These are phyloP conservation scores for Oreohelix idahoensis DNA, from an alignment of 1,140 invertebrate genomes.

Conservation along the genomic window DNA sequence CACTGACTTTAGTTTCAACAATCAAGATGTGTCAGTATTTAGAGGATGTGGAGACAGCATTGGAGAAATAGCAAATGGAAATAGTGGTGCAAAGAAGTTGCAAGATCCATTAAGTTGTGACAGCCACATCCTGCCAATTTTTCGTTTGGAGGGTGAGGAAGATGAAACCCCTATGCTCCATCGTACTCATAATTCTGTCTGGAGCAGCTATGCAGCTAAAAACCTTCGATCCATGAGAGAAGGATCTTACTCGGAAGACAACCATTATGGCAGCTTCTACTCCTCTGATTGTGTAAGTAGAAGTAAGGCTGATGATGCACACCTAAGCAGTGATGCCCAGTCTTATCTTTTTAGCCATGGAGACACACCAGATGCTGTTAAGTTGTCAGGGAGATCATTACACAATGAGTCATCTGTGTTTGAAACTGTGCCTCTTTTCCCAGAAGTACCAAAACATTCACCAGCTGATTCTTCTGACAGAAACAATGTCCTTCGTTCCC, in stretches of 20 bases:
- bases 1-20: not conserved
- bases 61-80: not conserved
- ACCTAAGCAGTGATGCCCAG: not conserved
- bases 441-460: not conserved
- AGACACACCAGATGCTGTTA: not conserved
- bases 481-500: not conserved
- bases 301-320: not conserved
- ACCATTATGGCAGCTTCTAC: not conserved
- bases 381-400: not conserved
- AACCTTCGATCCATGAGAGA: slow-evolving; percentile 62
- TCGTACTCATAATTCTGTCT: slow-evolving; percentile 60
- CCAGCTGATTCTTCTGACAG: not conserved
- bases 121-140: slow-evolving; percentile 60
- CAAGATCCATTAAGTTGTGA: slow-evolving; percentile 46
- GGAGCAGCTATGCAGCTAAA: slow-evolving; percentile 62
- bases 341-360: not conserved
- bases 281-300: not conserved
- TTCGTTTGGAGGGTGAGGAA: slow-evolving; percentile 51
- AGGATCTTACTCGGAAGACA: slow-evolving; percentile 58
- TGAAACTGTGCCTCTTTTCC: not conserved
- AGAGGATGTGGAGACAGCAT: not conserved
- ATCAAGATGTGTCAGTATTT: not conserved
- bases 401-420: not conserved
- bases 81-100: not conserved
- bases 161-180: slow-evolving; percentile 66